These are phyloP conservation scores for Magallana ariakensis DNA, from an alignment of 1,140 invertebrate species.

Conservation along the genomic window DNA sequence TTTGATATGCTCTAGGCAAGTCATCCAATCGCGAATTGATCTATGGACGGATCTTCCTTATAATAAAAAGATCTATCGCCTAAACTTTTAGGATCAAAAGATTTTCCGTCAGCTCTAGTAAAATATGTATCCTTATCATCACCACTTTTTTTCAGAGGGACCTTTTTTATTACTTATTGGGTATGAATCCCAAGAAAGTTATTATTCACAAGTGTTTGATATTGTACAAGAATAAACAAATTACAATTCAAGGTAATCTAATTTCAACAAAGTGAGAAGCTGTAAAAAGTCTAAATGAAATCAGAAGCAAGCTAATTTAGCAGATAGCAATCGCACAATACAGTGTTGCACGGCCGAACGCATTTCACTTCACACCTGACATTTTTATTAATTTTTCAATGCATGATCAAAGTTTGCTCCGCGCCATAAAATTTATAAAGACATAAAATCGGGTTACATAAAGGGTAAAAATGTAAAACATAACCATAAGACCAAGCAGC, in stretches of 20 bases:
- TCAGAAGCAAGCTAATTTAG: constrained; percentile 10
- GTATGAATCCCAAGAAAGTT: neutral
- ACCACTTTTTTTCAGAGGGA: neutral
- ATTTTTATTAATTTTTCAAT: constrained; percentile 31
- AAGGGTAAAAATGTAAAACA: constrained; percentile 18
- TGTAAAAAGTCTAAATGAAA: neutral
- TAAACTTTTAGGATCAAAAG: constrained; percentile 2
- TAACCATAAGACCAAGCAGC: constrained; percentile 7
- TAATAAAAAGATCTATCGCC: neutral
- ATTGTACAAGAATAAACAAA: neutral
- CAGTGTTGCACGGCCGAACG: neutral
- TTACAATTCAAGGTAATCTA: neutral
- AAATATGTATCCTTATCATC: too few species aligned
- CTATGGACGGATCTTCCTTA: neutral
- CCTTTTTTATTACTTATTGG: neutral
- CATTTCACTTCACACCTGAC: neutral
- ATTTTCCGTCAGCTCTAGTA: neutral
- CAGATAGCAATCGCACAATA: neutral
- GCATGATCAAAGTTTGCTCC: constrained; percentile 1
- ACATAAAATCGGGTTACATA: constrained; percentile 22
- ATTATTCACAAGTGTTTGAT: neutral
- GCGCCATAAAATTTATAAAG: constrained; percentile 15
- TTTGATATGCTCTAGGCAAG: neutral
- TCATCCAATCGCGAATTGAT: neutral
- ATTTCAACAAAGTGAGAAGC: neutral